Evolutionary conservation across 1,140 invertebrate species (phyloP).

Genomic region (Maconellicoccus hirsutus): DNA sequence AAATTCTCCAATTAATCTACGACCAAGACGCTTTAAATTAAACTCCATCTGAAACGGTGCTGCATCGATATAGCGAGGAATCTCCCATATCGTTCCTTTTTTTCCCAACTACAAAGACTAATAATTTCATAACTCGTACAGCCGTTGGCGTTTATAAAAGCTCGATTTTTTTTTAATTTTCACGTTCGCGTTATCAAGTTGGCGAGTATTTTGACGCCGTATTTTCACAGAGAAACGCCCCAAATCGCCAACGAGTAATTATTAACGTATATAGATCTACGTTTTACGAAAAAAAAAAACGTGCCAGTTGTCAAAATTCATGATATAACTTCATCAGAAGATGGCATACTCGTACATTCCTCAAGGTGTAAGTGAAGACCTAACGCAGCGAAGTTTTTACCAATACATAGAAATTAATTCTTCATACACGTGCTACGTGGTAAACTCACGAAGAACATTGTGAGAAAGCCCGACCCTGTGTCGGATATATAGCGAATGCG

Average conservation of each 20-base stretch:
- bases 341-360: not conserved
- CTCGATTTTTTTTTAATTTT: too few relatives aligned
- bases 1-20: too few relatives aligned
- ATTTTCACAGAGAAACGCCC: not conserved
- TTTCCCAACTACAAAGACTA: too few relatives aligned
- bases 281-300: too few relatives aligned
- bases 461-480: not conserved
- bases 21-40: too few relatives aligned
- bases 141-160: too few relatives aligned
- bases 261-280: not conserved
- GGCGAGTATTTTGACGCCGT: not conserved
- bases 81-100: too few relatives aligned
- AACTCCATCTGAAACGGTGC: too few relatives aligned
- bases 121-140: too few relatives aligned
- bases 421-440: not conserved
- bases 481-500: not conserved
- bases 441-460: not conserved
- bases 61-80: too few relatives aligned
- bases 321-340: not conserved
- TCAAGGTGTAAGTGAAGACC: not conserved
- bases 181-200: not conserved
- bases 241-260: not conserved
- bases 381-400: not conserved
- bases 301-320: conserved; percentile 1
- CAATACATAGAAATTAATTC: not conserved